Percentiles rank a stretch among this genome's conserved stretches.
Conservation (phyloP, 1,140 invertebrate species). For the Drosophila pruinosa region DNA sequence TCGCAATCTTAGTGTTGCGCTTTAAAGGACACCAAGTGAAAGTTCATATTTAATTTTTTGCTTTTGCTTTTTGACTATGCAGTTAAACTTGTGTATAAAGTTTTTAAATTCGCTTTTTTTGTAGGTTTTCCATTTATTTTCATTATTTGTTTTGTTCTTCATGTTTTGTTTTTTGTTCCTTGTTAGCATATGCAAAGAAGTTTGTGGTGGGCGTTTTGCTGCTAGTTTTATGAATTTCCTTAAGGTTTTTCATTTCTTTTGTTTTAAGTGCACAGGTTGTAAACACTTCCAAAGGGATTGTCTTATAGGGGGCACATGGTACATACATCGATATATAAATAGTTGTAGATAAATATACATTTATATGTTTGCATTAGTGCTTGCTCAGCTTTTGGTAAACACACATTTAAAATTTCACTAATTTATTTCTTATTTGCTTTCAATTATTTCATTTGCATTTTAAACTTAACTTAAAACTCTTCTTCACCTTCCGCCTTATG, state of each 20-base stretch:
- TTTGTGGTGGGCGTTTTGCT: slow-evolving; percentile 55
- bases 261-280: slow-evolving; percentile 52
- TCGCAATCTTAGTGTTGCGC: slow-evolving; percentile 40
- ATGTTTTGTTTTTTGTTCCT: background rate
- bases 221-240: slow-evolving; percentile 39
- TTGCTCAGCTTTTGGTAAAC: slow-evolving; percentile 14
- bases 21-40: slow-evolving; percentile 74
- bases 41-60: slow-evolving; percentile 22
- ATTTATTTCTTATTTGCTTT: slow-evolving; percentile 43
- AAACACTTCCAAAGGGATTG: slow-evolving; percentile 74
- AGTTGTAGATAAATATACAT: slow-evolving; percentile 73
- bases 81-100: slow-evolving; percentile 55
- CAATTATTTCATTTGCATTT: slow-evolving; percentile 5
- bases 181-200: slow-evolving; percentile 12
- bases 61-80: slow-evolving; percentile 67
- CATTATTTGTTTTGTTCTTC: background rate
- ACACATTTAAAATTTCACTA: slow-evolving; percentile 65
- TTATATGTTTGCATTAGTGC: slow-evolving; percentile 17
- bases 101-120: slow-evolving; percentile 25
- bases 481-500: slow-evolving; percentile 40
- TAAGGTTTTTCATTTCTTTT: slow-evolving; percentile 37
- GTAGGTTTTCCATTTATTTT: slow-evolving; percentile 1
- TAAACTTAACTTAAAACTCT: slow-evolving; percentile 57
- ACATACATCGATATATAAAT: slow-evolving; percentile 76
- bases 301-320: slow-evolving; percentile 64